A percentile compares a stretch with the other conserved stretches of the same genome.
Evolutionary conservation across 2,888 invertebrate genomes (phyloP).

Genomic region (Pammene aurita): DNA sequence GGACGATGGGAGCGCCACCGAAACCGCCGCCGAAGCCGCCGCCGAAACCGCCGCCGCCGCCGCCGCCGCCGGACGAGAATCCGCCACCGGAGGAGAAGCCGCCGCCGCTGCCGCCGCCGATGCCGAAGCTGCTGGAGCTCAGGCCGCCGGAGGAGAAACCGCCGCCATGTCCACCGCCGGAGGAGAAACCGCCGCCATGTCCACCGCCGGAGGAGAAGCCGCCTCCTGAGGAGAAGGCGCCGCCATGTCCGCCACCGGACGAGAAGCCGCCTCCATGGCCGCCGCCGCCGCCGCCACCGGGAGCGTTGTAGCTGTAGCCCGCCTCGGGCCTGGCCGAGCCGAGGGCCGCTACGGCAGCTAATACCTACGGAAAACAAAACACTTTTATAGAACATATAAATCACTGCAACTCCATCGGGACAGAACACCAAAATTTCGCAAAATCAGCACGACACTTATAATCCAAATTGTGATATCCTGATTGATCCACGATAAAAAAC

Average conservation of each 20-base stretch:
- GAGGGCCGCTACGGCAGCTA: conserved; percentile 82
- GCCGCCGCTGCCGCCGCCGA: conserved; percentile 54
- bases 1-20: conserved; percentile 84
- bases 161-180: conserved; percentile 62
- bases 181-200: conserved; percentile 58
- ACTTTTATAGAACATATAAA: conserved; percentile 39
- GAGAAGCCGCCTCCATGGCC: conserved; percentile 57
- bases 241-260: conserved; percentile 58
- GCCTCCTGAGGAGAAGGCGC: conserved; percentile 51
- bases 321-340: conserved; percentile 85
- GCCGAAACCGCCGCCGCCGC: conserved; percentile 65
- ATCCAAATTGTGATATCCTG: conserved; percentile 30
- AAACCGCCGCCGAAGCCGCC: conserved; percentile 70
- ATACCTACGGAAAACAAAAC: conserved; percentile 69
- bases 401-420: conserved; percentile 33
- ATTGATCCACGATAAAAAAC: conserved; percentile 16
- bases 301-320: conserved; percentile 84
- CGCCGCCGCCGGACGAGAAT: conserved; percentile 57
- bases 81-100: conserved; percentile 64
- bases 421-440: conserved; percentile 17
- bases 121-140: conserved; percentile 36
- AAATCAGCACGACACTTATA: conserved; percentile 20
- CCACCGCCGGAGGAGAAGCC: conserved; percentile 59
- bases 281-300: conserved; percentile 69
- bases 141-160: conserved; percentile 49